Percentiles rank a stretch among this genome's conserved stretches.
These are phyloP conservation scores for Apodemus agrarius DNA, from an alignment of 2,797 vertebrate genomes.

Conservation along the genomic window DNA sequence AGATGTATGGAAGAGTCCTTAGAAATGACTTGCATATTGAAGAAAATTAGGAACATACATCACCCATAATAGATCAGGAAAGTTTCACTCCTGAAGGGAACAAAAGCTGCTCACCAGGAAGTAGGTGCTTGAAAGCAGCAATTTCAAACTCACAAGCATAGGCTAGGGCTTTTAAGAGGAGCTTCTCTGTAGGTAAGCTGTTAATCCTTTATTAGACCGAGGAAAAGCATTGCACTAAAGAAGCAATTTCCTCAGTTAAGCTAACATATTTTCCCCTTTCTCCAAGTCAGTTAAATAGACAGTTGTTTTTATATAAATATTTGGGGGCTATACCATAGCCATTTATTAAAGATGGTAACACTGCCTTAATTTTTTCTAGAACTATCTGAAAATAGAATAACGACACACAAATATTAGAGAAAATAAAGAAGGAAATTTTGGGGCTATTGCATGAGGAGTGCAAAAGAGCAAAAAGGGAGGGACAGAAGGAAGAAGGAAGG, in stretches of 20 bases:
- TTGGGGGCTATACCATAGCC: not conserved
- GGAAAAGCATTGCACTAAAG: not conserved
- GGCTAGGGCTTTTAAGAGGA: slow-evolving; percentile 51
- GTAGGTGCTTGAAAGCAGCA: slow-evolving; percentile 41
- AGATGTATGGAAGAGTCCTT: slow-evolving; percentile 49
- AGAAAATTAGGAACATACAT: slow-evolving; percentile 25
- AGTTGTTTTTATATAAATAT: slow-evolving; percentile 52
- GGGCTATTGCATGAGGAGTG: not conserved
- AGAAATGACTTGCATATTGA: slow-evolving; percentile 39
- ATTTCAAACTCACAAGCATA: slow-evolving; percentile 39
- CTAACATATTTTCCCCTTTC: slow-evolving; percentile 21
- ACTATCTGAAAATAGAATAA: not conserved
- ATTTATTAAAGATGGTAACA: slow-evolving; percentile 40
- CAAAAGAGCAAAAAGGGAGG: not conserved
- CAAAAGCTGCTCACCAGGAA: slow-evolving; percentile 48
- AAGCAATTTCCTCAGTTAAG: slow-evolving; percentile 48
- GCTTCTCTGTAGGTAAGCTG: slow-evolving; percentile 14
- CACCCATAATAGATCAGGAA: slow-evolving; percentile 41
- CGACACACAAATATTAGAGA: not conserved
- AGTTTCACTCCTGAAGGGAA: slow-evolving; percentile 13
- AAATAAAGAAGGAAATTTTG: not conserved
- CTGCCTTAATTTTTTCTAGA: not conserved
- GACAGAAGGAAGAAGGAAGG: not conserved
- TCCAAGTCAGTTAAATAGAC: slow-evolving; percentile 14
- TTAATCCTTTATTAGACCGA: slow-evolving; percentile 58